Conservation (phyloP, 2,113 vertebrate genomes). For the Illadopsis cleaveri region DNA sequence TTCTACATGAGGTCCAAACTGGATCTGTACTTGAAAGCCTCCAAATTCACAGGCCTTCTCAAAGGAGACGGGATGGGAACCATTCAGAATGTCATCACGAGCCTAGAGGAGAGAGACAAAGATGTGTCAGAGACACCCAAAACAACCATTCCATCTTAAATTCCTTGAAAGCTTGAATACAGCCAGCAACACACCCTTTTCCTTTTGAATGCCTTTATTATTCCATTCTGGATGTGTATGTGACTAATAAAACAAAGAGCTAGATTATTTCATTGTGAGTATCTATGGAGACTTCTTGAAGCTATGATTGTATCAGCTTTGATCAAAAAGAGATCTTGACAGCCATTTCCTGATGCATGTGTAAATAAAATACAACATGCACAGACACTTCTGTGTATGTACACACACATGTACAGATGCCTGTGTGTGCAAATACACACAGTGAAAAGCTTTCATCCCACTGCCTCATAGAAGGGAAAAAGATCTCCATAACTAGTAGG, state of each 20-base stretch:
- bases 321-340: background rate
- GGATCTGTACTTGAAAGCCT: constrained; percentile 98
- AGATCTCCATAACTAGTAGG: background rate
- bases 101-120: constrained; percentile 76
- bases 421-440: fast-evolving
- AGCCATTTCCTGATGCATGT: background rate
- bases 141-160: background rate
- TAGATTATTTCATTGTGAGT: background rate
- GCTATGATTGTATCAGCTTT: background rate
- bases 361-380: background rate
- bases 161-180: background rate
- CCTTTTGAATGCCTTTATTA: background rate
- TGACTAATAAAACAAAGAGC: background rate
- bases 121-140: background rate
- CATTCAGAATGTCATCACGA: constrained; percentile 97
- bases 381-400: background rate
- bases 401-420: background rate
- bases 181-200: background rate
- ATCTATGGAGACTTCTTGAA: background rate
- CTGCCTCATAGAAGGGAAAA: background rate
- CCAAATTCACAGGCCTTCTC: constrained; percentile 98
- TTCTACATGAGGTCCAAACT: constrained; percentile 97
- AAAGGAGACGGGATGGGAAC: constrained; percentile 97
- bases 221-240: background rate
- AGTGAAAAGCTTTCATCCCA: background rate